Evolutionary conservation across 1,140 invertebrate genomes (phyloP), one percentile per base, ranked within the genome.

Genomic region (Lasioglossum albipes): DNA sequence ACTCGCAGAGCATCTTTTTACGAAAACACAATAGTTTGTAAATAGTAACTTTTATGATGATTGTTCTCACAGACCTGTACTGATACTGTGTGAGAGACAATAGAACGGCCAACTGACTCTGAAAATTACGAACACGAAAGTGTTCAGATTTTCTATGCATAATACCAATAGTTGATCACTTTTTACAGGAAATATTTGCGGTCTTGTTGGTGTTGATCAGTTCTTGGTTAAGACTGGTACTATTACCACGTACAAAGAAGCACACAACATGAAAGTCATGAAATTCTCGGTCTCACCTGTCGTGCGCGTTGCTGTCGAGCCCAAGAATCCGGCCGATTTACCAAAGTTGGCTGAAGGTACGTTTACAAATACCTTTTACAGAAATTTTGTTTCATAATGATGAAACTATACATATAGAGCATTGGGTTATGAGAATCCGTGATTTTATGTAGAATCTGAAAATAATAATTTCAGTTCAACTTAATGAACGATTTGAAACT

Each of bases 141-240:
- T 62, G 3, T 67, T 62, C 41, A 36, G 12, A 10, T 36, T 22
- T 13, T 66, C 62, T 13, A 27, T 36, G 18, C 27, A 41, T 20
- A n/a, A 18, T 13, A 22, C 42, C 71, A 80, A 27, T 57, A 0
- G 62, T 74, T 22, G 75, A 75, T 72, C 61, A 67, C 62, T 71
- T 76, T 84, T 70, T 70, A 64, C 52, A 94, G 94, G 94, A 93
- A 99, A 99, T 95, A 99, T 99, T 94, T 99, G 98, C 93, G 99
- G 99, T 96, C 95, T 99, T 87, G 99, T 99, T 86, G 99, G 99
- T 92, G 99, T 99, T 79, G 99, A 99, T 96, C 99, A 99, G 94
- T 99, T 98, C 94, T 95, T 99, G 88, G 97, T 99, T 9, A 99
- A 99, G 94, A 99, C 99, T 88, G 99, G 99, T 93, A 99, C 99